Evolutionary conservation across 2,113 vertebrate genomes (phyloP), one percentile per base, ranked within the genome.

Genomic region (Turnix velox): DNA sequence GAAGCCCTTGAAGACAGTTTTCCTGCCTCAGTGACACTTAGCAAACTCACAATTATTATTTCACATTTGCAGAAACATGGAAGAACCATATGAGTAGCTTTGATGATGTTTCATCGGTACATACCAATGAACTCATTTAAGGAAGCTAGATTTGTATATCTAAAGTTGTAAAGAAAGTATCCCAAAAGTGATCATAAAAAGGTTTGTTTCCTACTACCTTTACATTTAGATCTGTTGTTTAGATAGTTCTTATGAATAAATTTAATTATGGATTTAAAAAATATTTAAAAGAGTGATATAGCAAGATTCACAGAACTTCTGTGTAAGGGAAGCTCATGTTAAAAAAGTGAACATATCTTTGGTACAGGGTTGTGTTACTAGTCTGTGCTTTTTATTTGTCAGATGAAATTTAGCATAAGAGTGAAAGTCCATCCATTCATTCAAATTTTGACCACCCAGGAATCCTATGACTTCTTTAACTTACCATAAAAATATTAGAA

Each of bases 81-180:
- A 30, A 67, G 18, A 84, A 62, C 6, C 7, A 0, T 37, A 7
- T 42, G 1, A 28, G 12, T 43, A 15, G 0, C 0, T 79, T 68
- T 74, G 16, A 11, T 77, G 18, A 13, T 58, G 9, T 69, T 81
- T 85, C 15, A 58, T 72, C 23, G 15, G 20, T 43, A 43, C 23
- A 22, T 39, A 72, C 37, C 7, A 65, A 30, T 20, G 59, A 46
- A 45, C 25, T 9, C 7, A 48, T 46, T 80, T 78, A 57, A 57
- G 30, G n/a, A 49, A 81, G 30, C 7, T 42, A 73, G 33, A 6
- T 55, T 67, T 79, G 7, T 27, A 17, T 54, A 14, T 58, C 27
- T 76, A 28, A 68, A 82, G 18, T 35, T 54, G 9, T 14, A 76
- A 85, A 76, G 2, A 8, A 86, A 62, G 54, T 10, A 25, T 22